These are phyloP conservation scores for Tympanoctomys barrerae DNA, from an alignment of 2,797 vertebrate genomes.

Conservation along the genomic window DNA sequence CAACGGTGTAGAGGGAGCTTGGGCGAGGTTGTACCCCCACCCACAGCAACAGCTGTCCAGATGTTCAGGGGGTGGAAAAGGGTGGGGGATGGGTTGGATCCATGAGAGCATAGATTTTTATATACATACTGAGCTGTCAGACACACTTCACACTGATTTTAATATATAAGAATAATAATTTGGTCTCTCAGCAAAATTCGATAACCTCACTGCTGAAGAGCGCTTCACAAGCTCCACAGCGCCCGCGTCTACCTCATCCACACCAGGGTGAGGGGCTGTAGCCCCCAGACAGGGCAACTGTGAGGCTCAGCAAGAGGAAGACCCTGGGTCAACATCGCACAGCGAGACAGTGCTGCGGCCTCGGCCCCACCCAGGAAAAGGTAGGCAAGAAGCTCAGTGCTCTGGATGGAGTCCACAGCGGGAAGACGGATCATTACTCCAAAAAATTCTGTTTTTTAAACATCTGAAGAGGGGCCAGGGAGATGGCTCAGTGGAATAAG, in stretches of 20 bases:
- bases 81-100: neutral
- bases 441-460: constrained; percentile 55
- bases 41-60: neutral
- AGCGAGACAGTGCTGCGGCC: neutral
- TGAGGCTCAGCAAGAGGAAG: neutral
- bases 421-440: constrained; percentile 14
- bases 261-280: neutral
- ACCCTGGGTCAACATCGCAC: neutral
- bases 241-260: neutral
- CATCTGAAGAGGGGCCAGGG: neutral
- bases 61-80: neutral
- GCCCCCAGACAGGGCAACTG: neutral
- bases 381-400: neutral
- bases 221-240: neutral
- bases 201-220: neutral
- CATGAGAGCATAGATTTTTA: neutral
- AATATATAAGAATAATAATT: constrained; percentile 2
- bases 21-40: neutral
- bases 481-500: no score
- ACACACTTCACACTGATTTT: constrained; percentile 13
- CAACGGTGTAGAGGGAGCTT: neutral
- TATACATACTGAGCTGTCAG: neutral
- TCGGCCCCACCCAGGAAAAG: neutral
- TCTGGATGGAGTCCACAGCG: neutral
- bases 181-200: neutral